These are phyloP conservation scores for Drosophila varians DNA, from an alignment of 1,140 invertebrate species.

Conservation along the genomic window DNA sequence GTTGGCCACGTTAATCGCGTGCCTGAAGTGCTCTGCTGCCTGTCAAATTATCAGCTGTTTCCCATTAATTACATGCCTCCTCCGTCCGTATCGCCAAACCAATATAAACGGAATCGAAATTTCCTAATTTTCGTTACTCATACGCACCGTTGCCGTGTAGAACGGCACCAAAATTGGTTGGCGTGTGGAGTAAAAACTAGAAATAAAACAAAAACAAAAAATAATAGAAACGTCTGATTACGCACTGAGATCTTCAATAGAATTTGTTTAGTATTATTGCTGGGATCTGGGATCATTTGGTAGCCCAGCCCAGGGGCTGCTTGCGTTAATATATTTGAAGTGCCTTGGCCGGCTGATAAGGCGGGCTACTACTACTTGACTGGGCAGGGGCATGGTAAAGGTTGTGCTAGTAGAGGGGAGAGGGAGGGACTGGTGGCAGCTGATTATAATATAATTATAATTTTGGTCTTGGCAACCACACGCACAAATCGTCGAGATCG, in stretches of 20 bases:
- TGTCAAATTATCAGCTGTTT: constrained; percentile 55
- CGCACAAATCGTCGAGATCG: constrained; percentile 17
- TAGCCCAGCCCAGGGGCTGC: constrained; percentile 6
- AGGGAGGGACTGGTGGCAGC: constrained; percentile 24
- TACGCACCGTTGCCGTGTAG: constrained; percentile 50
- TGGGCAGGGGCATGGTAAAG: background rate
- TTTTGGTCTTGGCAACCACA: constrained; percentile 48
- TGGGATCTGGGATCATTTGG: background rate
- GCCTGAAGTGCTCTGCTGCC: constrained; percentile 33
- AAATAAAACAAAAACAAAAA: background rate
- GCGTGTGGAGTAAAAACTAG: background rate
- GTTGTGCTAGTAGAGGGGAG: background rate
- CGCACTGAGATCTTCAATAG: constrained; percentile 29
- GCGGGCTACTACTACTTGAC: background rate
- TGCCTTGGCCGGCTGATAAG: constrained; percentile 22
- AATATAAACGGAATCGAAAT: constrained; percentile 31
- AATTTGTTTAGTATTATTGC: background rate
- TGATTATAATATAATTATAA: constrained; percentile 58
- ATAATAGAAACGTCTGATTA: constrained; percentile 32
- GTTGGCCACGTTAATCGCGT: constrained; percentile 38
- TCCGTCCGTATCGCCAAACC: background rate
- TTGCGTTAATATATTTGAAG: constrained; percentile 59
- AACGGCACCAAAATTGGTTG: constrained; percentile 10
- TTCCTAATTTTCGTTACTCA: constrained; percentile 52
- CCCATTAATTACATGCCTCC: constrained; percentile 49